A percentile compares a stretch with the other conserved stretches of the same genome.
Evolutionary conservation across 2,113 vertebrate genomes (phyloP).

Genomic region (Elachura formosa): DNA sequence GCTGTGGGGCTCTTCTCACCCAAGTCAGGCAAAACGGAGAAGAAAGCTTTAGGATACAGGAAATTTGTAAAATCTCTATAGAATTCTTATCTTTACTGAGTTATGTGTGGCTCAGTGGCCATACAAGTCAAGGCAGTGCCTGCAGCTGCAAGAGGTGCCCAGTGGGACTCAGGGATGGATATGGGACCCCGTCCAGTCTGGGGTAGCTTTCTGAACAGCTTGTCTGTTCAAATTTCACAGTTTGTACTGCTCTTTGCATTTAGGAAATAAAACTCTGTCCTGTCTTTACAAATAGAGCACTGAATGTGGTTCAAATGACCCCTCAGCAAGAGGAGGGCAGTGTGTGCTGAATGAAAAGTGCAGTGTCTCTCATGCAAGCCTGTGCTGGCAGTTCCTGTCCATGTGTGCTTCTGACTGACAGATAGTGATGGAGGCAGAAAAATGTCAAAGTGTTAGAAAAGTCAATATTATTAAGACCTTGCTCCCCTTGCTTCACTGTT

Average conservation of each 20-base stretch:
- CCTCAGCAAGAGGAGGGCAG: neutral
- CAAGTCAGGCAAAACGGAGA: neutral
- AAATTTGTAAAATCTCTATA: neutral
- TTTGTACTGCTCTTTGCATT: neutral
- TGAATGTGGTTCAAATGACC: rapidly evolving
- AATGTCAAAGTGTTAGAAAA: conserved; percentile 68
- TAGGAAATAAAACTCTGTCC: neutral
- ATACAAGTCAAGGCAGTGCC: neutral
- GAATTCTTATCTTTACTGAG: neutral
- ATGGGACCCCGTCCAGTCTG: neutral
- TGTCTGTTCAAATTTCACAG: neutral
- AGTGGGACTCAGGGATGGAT: rapidly evolving
- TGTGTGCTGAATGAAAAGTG: rapidly evolving
- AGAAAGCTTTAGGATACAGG: neutral
- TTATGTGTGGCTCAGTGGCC: neutral
- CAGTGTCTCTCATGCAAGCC: neutral
- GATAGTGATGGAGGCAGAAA: conserved; percentile 54
- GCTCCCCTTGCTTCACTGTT: conserved; percentile 45
- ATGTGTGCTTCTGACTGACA: conserved; percentile 57
- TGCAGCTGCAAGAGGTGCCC: rapidly evolving
- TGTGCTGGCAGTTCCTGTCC: neutral
- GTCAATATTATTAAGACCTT: conserved; percentile 73
- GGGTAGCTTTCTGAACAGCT: neutral
- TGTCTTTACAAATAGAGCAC: neutral
- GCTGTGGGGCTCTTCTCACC: neutral